Conservation (phyloP, 2,888 invertebrate species). For the Sycophila texana region DNA sequence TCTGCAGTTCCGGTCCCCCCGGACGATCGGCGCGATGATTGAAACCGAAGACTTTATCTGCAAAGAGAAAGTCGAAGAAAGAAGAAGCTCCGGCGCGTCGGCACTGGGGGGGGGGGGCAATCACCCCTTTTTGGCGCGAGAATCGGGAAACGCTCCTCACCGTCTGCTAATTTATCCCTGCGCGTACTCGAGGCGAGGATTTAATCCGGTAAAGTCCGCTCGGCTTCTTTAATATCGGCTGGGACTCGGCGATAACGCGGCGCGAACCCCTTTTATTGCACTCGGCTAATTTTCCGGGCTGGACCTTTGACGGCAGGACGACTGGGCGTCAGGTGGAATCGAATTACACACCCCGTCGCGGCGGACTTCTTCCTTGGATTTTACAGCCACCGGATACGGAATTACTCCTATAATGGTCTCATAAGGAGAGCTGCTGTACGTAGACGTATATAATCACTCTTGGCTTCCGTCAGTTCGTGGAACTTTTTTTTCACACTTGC, state of each 20-base stretch:
- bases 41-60: conserved; percentile 5
- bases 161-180: no score
- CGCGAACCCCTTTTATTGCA: conserved; percentile 46
- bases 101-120: neutral
- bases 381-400: conserved; percentile 23
- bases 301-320: conserved; percentile 7
- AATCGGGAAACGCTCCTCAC: no score
- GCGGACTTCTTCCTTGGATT: conserved; percentile 42
- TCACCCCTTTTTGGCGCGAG: no score
- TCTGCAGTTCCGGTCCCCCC: neutral
- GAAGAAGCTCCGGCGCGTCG: no score
- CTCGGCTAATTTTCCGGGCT: conserved; percentile 53
- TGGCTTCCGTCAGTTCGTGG: no score
- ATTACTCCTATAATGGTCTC: conserved; percentile 37
- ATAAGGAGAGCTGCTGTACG: conserved; percentile 36
- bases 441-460: conserved; percentile 40
- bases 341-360: conserved; percentile 52
- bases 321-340: conserved; percentile 49
- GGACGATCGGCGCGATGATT: neutral
- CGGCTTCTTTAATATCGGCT: conserved; percentile 50
- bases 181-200: neutral
- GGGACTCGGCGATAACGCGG: conserved; percentile 38
- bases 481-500: conserved; percentile 3
- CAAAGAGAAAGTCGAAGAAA: no score
- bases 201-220: conserved; percentile 24